Percentiles rank a stretch among this genome's conserved stretches.
phyloP scores from a whole-genome alignment of 1,140 invertebrate genomes.

The Euwallacea similis region DNA sequence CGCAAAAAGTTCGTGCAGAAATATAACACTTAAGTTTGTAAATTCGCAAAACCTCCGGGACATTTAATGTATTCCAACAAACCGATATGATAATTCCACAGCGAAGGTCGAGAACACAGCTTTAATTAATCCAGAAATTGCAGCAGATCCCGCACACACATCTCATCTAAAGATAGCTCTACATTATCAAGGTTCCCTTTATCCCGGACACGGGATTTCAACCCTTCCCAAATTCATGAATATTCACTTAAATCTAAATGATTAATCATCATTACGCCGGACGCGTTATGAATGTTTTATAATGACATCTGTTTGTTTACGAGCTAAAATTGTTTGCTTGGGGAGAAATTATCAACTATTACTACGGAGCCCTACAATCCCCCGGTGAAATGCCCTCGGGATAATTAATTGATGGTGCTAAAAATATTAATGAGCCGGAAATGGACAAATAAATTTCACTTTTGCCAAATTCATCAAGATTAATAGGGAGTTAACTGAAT shows the following conservation, averaged over 20 bases:
- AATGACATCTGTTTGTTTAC: conserved; percentile 50
- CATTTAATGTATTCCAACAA: conserved; percentile 8
- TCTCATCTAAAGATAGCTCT: conserved; percentile 28
- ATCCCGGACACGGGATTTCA: conserved; percentile 37
- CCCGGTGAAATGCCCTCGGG: conserved; percentile 30
- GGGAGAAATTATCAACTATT: conserved; percentile 43
- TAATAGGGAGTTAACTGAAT: too few relatives aligned
- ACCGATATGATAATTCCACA: conserved; percentile 21
- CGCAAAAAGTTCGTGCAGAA: too few relatives aligned
- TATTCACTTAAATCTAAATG: conserved; percentile 53
- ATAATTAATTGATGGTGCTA: conserved; percentile 39
- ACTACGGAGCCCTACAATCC: conserved; percentile 32
- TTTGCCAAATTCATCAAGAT: neutral
- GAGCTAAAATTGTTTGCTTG: conserved; percentile 45
- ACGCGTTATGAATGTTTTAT: conserved; percentile 50
- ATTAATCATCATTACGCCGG: conserved; percentile 53
- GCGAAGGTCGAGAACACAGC: conserved; percentile 14
- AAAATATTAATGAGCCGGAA: conserved; percentile 36
- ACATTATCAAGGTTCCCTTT: conserved; percentile 38
- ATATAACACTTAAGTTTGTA: too few relatives aligned
- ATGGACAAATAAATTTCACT: conserved; percentile 10
- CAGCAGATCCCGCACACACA: conserved; percentile 29
- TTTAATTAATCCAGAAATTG: conserved; percentile 26
- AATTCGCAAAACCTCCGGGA: neutral
- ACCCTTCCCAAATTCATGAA: conserved; percentile 46